A percentile compares a stretch with the other conserved stretches of the same genome.
phyloP scores from a whole-genome alignment of 2,113 vertebrate genomes.

The Grammomys dolichurus region DNA sequence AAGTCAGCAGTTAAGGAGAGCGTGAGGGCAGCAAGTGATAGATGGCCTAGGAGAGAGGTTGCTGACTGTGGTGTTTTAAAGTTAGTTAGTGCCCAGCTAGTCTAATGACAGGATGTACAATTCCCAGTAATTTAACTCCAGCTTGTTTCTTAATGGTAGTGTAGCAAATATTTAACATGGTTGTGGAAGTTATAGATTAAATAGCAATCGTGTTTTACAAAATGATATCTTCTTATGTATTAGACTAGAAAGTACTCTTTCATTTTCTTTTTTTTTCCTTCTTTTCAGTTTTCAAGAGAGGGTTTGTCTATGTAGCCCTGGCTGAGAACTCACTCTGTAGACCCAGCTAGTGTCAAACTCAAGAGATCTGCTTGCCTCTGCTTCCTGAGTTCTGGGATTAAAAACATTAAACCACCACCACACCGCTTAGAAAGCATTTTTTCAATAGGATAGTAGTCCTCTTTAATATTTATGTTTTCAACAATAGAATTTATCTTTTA shows the following conservation, averaged over 20 bases:
- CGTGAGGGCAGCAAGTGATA: neutral
- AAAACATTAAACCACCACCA: neutral
- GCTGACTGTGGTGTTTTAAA: slow-evolving; percentile 19
- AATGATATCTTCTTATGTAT: slow-evolving; percentile 21
- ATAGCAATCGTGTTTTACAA: neutral
- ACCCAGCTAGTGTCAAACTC: neutral
- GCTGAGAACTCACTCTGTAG: neutral
- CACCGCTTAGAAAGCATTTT: neutral
- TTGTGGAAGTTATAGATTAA: neutral
- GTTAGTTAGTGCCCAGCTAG: neutral
- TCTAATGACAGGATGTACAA: neutral
- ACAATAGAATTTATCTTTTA: neutral
- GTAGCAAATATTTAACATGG: neutral
- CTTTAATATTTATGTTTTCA: neutral
- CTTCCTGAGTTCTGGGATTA: neutral
- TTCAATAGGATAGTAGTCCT: neutral
- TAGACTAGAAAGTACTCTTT: slow-evolving; percentile 26
- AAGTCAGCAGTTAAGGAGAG: neutral
- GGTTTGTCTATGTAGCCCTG: neutral
- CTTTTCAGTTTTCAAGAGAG: neutral
- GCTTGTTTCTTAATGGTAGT: slow-evolving; percentile 21
- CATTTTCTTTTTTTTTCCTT: neutral
- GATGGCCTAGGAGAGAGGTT: slow-evolving; percentile 2
- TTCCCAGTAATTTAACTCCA: slow-evolving; percentile 19
- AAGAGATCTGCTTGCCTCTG: neutral